Conservation (phyloP, 1,140 invertebrate species). For the Odontomachus brunneus region DNA sequence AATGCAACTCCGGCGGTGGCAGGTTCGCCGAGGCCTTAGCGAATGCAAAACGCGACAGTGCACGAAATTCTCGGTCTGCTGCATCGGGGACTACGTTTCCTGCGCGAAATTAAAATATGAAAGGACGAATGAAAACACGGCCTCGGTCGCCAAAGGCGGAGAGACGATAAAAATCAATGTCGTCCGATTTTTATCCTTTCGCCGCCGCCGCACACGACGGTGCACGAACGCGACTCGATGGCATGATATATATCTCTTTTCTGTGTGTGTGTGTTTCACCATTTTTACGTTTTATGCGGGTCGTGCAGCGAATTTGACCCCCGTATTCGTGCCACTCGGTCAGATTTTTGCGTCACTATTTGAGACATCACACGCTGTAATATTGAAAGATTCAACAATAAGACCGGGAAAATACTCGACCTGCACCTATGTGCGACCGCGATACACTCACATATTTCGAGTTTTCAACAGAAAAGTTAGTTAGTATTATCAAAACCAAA, state of each 20-base stretch:
- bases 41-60: constrained; percentile 52
- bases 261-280: not conserved
- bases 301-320: not conserved
- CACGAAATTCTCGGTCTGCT: constrained; percentile 69
- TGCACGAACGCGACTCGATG: not conserved
- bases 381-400: too few species aligned
- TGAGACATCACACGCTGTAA: not conserved
- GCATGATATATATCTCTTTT: too few species aligned
- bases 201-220: too few species aligned
- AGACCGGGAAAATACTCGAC: too few species aligned
- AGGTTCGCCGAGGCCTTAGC: constrained; percentile 1
- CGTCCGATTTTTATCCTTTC: constrained; percentile 3
- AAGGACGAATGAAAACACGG: constrained; percentile 23
- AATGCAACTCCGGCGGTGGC: constrained; percentile 22
- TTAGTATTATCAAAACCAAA: too few species aligned
- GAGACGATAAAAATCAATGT: constrained; percentile 20
- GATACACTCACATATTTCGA: not conserved
- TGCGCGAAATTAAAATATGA: constrained; percentile 66
- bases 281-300: not conserved
- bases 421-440: too few species aligned
- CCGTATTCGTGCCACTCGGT: not conserved
- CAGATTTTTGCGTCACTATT: not conserved
- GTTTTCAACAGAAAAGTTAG: not conserved
- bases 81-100: constrained; percentile 61
- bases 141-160: constrained; percentile 12